Evolutionary conservation across 2,797 vertebrate genomes (phyloP), one percentile per base, ranked within the genome.

Genomic region (Coregonus sp.): DNA sequence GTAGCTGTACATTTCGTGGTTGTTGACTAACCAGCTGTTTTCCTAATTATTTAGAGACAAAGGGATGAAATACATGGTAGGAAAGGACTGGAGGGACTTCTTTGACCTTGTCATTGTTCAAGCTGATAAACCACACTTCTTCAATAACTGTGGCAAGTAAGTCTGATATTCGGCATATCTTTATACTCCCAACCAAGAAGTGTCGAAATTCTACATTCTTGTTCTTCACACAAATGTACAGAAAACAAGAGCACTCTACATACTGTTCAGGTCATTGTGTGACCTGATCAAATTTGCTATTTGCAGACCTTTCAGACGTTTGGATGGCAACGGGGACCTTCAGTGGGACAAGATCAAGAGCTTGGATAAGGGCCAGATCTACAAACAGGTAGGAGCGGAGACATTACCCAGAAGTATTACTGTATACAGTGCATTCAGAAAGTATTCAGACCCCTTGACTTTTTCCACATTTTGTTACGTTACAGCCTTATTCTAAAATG

Each of bases 81-180:
- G 96, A 9, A 90, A 94, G 74, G 89, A 95, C 80, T 96, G 96
- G 96, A 94, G 94, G 78, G 95, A 96, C 54, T 96, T 96, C 80
- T 96, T 96, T 29, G 93, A 96, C 0, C 93, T 95, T 2, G 89
- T 96, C 69, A 96, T 96, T 0, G 96, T 96, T 15, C 95, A 96
- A 81, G 96, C 95, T 1, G 96, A 96, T 87, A 96, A 96, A 75
- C 96, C 96, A 29, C 93, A 95, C 85, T 96, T 96, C 91, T 96
- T 96, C 90, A 96, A 95, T 0, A 95, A 96, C 68, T 95, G 95
- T 69, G 85, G 95, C 79, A 96, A 96, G 96, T 96, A 84, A 93
- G 95, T 93, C 29, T 68, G 66, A 33, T 5, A 68, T 5, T 2
- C 63, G 51, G n/a, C 15, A 61, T 78, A 16, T 20, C 56, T 67